Percentiles rank a stretch among this genome's conserved stretches.
Evolutionary conservation across 2,113 vertebrate genomes (phyloP).

Genomic region (Tonatia bakeri): DNA sequence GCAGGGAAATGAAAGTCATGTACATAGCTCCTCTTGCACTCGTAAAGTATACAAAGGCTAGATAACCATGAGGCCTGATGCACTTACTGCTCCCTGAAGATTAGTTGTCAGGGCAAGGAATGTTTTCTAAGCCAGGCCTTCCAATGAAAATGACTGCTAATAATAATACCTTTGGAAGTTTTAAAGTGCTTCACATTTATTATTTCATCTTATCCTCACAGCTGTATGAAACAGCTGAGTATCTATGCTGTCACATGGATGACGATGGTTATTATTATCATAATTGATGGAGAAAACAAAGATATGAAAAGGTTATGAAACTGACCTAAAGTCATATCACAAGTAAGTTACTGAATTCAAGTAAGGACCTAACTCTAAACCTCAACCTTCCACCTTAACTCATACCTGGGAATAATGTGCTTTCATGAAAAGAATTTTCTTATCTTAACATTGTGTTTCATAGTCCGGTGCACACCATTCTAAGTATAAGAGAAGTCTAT

Average conservation of each 20-base stretch:
- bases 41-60: background rate
- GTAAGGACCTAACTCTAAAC: background rate
- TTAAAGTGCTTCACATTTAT: slow-evolving; percentile 23
- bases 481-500: background rate
- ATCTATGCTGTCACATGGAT: background rate
- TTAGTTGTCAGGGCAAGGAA: slow-evolving; percentile 15
- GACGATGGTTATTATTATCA: background rate
- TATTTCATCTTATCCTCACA: slow-evolving; percentile 38
- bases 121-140: slow-evolving; percentile 30
- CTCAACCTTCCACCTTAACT: background rate
- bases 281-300: slow-evolving; percentile 25
- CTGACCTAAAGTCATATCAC: background rate
- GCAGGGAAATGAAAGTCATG: background rate
- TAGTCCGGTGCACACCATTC: background rate
- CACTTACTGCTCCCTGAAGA: background rate
- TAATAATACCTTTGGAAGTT: slow-evolving; percentile 43
- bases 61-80: background rate
- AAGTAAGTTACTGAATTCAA: background rate
- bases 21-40: background rate
- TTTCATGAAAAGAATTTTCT: background rate
- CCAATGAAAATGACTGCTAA: slow-evolving; percentile 30
- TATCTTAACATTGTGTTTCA: background rate
- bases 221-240: background rate
- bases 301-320: background rate
- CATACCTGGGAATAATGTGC: background rate